A percentile compares a stretch with the other conserved stretches of the same genome.
Evolutionary conservation across 2,888 invertebrate genomes (phyloP).

Genomic region (Sphaeridia pumilis): DNA sequence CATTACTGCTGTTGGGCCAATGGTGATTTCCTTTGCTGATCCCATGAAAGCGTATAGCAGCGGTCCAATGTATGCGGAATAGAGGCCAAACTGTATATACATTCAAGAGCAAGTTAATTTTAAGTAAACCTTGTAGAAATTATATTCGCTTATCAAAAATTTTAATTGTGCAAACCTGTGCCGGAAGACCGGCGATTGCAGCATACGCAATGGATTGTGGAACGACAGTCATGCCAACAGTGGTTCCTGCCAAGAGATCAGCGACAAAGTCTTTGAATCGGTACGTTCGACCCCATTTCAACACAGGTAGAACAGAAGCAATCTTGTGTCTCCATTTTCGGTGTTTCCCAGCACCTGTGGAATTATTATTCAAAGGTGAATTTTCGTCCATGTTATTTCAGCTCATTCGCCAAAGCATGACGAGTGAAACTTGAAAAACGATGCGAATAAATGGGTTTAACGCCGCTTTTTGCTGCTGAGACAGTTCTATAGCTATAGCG

Average conservation of each 20-base stretch:
- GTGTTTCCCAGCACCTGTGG: no score
- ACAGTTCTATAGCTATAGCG: no score
- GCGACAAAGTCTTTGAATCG: constrained; percentile 59
- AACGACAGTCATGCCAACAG: constrained; percentile 52
- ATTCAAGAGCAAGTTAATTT: neutral
- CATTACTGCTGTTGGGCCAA: constrained; percentile 18
- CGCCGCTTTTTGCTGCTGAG: no score
- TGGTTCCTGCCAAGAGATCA: constrained; percentile 80
- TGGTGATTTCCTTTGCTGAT: constrained; percentile 41
- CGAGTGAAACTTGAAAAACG: no score
- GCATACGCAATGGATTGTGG: constrained; percentile 46
- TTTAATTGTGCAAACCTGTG: constrained; percentile 36
- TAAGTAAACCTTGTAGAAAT: neutral
- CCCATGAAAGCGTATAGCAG: constrained; percentile 46
- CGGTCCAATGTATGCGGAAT: constrained; percentile 40
- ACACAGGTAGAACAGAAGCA: constrained; percentile 59
- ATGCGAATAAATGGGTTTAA: no score
- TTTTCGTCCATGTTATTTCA: no score
- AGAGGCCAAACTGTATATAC: constrained; percentile 22
- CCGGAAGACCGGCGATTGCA: constrained; percentile 42
- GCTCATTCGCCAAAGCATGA: no score
- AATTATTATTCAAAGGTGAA: no score
- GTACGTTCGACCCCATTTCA: constrained; percentile 68
- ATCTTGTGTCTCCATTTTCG: no score
- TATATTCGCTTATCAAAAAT: neutral